Conservation (phyloP, 2,888 invertebrate genomes). For the Andrena marginata region DNA sequence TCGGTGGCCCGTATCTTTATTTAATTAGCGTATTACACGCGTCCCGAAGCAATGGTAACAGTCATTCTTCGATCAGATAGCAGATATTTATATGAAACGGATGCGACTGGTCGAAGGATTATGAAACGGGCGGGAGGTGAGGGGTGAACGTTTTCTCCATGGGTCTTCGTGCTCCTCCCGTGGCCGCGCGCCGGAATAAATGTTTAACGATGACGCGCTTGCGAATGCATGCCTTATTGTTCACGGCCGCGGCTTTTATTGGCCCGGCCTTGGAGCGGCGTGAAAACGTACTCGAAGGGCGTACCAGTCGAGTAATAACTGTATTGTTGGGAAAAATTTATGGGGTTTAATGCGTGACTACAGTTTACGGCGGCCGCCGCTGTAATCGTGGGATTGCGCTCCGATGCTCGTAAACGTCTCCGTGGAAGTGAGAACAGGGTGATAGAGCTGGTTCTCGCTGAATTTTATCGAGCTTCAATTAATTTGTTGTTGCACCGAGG, state of each 20-base stretch:
- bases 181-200: slow-evolving; percentile 1
- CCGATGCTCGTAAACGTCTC: background rate
- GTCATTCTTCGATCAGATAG: slow-evolving; percentile 56
- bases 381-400: slow-evolving; percentile 13
- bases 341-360: background rate
- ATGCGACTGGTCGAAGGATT: slow-evolving; percentile 52
- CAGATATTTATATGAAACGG: slow-evolving; percentile 60
- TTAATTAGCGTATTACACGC: slow-evolving; percentile 60
- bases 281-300: background rate
- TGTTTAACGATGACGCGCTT: slow-evolving; percentile 14
- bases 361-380: background rate
- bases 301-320: slow-evolving; percentile 4
- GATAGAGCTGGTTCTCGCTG: background rate
- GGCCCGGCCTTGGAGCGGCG: background rate
- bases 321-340: slow-evolving; percentile 32
- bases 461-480: slow-evolving; percentile 1
- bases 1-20: slow-evolving; percentile 48
- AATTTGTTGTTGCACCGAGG: background rate
- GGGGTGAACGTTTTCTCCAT: background rate
- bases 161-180: background rate
- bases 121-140: slow-evolving; percentile 8
- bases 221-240: slow-evolving; percentile 4
- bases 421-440: background rate
- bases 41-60: slow-evolving; percentile 45
- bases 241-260: slow-evolving; percentile 15